These are phyloP conservation scores for Mesoclemmys tuberculata DNA, from an alignment of 2,113 vertebrate genomes.

Conservation along the genomic window DNA sequence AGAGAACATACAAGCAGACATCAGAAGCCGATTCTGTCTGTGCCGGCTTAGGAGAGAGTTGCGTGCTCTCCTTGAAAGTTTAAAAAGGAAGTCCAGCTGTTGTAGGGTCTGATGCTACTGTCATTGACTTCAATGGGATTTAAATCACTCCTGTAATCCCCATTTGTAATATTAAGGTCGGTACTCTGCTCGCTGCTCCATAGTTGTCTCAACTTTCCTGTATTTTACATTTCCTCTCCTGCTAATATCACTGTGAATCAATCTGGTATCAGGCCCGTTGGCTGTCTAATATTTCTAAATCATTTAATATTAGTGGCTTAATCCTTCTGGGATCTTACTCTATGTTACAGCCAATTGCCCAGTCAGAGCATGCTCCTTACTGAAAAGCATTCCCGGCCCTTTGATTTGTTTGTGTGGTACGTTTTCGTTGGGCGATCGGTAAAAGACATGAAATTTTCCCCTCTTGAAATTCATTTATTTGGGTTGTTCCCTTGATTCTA, in stretches of 20 bases:
- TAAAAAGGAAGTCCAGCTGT: neutral
- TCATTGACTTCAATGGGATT: neutral
- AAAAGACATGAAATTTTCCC: slow-evolving; percentile 12
- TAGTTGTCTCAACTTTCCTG: neutral
- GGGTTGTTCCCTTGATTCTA: slow-evolving; percentile 14
- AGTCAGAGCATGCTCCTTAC: slow-evolving; percentile 53
- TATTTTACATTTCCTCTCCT: neutral
- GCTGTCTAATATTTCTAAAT: slow-evolving; percentile 63
- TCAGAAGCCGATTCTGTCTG: neutral
- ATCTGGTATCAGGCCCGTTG: slow-evolving; percentile 4
- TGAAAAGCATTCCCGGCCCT: slow-evolving; percentile 48
- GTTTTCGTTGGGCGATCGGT: slow-evolving; percentile 54
- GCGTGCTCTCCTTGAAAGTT: neutral
- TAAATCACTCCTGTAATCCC: accelerated
- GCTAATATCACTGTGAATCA: neutral
- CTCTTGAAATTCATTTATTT: slow-evolving; percentile 56
- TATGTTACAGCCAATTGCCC: slow-evolving; percentile 44
- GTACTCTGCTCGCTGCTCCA: accelerated
- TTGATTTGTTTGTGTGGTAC: slow-evolving; percentile 67
- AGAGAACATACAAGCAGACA: neutral
- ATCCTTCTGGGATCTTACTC: slow-evolving; percentile 37
- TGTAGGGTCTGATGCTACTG: neutral
- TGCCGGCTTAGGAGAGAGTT: neutral
- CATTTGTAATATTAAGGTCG: neutral
- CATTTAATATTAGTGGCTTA: slow-evolving; percentile 64